Conservation (phyloP, 2,113 vertebrate species). For the Cyrtonyx montezumae region DNA sequence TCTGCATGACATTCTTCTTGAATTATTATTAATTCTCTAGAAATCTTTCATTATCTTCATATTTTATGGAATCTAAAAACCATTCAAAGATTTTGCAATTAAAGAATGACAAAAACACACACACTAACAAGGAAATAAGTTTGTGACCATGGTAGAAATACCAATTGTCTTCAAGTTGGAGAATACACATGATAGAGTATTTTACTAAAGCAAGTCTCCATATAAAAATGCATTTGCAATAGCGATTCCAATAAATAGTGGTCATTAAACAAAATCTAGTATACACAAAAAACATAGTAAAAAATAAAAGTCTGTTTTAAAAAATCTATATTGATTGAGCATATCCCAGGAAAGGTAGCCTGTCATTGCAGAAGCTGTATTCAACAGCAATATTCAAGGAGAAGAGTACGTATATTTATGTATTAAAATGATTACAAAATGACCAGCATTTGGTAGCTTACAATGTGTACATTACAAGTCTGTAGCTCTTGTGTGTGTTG, state of each 20-base stretch:
- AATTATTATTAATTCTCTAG: neutral
- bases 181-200: neutral
- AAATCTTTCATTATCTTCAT: neutral
- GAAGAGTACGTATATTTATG: neutral
- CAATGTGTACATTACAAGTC: neutral
- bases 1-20: rapidly evolving
- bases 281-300: neutral
- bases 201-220: neutral
- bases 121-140: neutral
- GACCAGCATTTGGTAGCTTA: neutral
- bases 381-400: neutral
- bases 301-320: neutral
- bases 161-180: neutral
- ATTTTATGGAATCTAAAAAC: neutral
- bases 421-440: neutral
- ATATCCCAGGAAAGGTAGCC: neutral
- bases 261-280: neutral
- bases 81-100: neutral
- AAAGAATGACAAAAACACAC: neutral
- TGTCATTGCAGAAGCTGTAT: neutral
- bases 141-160: neutral
- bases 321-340: neutral
- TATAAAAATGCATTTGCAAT: neutral
- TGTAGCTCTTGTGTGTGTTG: neutral
- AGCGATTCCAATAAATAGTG: neutral